Base-by-base conservation (phyloP, 2,113 vertebrate genomes). In the Pollimyrus isidori region DNA sequence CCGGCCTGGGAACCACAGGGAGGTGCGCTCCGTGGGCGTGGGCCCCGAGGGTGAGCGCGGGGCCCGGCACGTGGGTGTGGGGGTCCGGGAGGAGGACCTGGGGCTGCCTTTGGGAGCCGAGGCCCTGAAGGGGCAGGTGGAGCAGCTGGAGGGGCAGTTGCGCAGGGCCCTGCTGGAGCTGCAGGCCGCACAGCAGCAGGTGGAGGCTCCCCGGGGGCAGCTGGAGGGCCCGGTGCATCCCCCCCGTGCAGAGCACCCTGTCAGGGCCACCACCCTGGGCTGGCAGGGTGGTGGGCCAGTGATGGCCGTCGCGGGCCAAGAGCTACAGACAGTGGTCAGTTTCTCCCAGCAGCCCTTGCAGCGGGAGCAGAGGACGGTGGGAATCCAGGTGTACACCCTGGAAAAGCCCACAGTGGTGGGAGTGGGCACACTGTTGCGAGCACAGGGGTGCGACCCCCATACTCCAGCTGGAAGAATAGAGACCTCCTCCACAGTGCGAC, bases 31-130 rank as follows among this genome's bases (percentile, higher is more conserved):
- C 0, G 89, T 96, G 0, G 95, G 93, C 23, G 95, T 96, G 49
- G 96, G 96, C 56, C 92, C 94, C 0, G 97, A 96, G 48, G 91
- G 89, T 46, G 90, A 23, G 7, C 9, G 50, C 26, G 30, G 80
- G 23, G 23, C 89, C 90, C 87, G 93, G 49, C 96, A 97, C 0
- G 95, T 97, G 69, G 96, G 96, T 35, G 96, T 97, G 3, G 95
- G 94, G 87, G 97, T 98, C 83, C 92, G 90, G 2, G 97, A 98
- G 86, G 93, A 95, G 89, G 97, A 98, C 92, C 91, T 98, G 92
- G 96, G 96, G 0, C 35, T 97, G 45, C 92, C 95, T 0, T 93
- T 94, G 11, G 93, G 94, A 88, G 92, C 94, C 0, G 93, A 94
- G 56, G 94, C 94, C 1, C 94, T 98, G 10, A 94, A 93, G 10